These are phyloP conservation scores for Menidia beryllina DNA, from an alignment of 2,113 vertebrate genomes.

Conservation along the genomic window DNA sequence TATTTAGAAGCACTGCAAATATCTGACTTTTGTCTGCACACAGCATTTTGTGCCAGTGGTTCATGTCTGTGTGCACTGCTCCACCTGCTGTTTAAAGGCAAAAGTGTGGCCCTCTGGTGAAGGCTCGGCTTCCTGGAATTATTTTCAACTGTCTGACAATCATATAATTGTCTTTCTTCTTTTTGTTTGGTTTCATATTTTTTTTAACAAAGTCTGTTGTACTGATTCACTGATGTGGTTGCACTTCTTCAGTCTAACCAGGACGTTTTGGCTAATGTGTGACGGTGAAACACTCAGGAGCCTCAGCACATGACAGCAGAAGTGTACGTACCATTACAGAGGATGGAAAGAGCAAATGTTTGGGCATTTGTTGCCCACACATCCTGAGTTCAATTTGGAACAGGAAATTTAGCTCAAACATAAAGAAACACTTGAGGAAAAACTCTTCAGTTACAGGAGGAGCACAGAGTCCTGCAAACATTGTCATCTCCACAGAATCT, in stretches of 20 bases:
- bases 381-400: neutral
- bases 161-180: no score
- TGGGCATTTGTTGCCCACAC: neutral
- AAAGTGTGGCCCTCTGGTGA: neutral
- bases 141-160: no score
- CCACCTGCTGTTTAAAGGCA: slow-evolving; percentile 24
- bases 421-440: neutral
- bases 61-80: slow-evolving; percentile 5
- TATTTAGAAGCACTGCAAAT: neutral
- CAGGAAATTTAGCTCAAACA: neutral
- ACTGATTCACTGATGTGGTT: neutral
- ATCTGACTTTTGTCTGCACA: neutral
- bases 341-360: neutral
- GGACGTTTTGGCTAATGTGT: neutral
- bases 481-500: neutral
- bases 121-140: neutral
- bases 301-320: neutral
- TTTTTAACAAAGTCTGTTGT: no score
- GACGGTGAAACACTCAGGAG: neutral
- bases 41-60: no score
- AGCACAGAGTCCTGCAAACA: neutral
- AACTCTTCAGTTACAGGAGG: neutral
- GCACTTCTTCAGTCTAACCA: neutral
- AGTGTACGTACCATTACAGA: neutral
- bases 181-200: neutral